Evolutionary conservation across 2,113 vertebrate species (phyloP).

Genomic region (Stigmatopora argus): DNA sequence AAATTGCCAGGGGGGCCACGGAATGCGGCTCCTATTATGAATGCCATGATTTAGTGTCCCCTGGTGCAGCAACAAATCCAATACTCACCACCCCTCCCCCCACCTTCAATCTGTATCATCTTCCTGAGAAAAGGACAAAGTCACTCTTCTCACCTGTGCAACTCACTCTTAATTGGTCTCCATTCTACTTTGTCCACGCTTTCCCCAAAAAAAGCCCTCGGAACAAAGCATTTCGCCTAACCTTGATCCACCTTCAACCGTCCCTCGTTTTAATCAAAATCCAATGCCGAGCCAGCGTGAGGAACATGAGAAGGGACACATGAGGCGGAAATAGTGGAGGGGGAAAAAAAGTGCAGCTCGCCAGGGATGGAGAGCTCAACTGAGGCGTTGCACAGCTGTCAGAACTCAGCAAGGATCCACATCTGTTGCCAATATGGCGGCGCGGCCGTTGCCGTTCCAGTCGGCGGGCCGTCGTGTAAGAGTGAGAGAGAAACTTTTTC

Average conservation of each 20-base stretch:
- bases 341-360: constrained; percentile 1
- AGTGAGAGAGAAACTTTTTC: background rate
- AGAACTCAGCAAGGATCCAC: constrained; percentile 25
- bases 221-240: background rate
- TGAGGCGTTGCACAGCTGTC: constrained; percentile 17
- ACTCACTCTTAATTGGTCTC: constrained; percentile 38
- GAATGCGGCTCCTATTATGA: constrained; percentile 61
- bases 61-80: constrained; percentile 48
- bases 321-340: constrained; percentile 8
- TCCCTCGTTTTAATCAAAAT: background rate
- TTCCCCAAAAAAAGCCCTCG: background rate
- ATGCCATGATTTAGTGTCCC: constrained; percentile 59
- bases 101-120: constrained; percentile 59
- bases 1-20: constrained; percentile 50
- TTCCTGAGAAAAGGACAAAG: constrained; percentile 55
- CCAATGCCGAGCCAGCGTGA: background rate
- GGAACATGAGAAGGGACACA: background rate
- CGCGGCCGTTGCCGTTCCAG: constrained; percentile 8
- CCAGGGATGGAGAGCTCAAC: constrained; percentile 21
- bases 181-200: constrained; percentile 31
- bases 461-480: constrained; percentile 8
- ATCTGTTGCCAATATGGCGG: constrained; percentile 40
- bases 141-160: constrained; percentile 48
- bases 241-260: constrained; percentile 1
- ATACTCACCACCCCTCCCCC: constrained; percentile 39